phyloP scores from a whole-genome alignment of 2,113 vertebrate species.

The Heloderma charlesbogerti region DNA sequence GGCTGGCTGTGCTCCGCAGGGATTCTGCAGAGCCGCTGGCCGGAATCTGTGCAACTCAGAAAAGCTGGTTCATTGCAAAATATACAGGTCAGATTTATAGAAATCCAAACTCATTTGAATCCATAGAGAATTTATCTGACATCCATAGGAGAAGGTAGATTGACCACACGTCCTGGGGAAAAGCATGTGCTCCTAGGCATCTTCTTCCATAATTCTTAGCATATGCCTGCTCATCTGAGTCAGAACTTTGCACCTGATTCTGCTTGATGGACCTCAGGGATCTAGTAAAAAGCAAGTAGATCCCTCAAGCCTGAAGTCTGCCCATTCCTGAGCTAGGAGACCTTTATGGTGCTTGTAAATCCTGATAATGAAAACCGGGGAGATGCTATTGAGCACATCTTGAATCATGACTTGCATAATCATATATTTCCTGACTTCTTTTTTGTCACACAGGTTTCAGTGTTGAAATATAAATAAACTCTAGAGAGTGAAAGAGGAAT shows the following conservation, averaged over 20 bases:
- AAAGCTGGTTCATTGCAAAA: too few relatives aligned
- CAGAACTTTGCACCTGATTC: neutral
- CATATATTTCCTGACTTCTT: constrained; percentile 50
- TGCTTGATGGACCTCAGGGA: neutral
- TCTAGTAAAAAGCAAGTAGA: neutral
- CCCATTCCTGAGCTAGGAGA: constrained; percentile 32
- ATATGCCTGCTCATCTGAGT: too few relatives aligned
- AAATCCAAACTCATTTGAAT: too few relatives aligned
- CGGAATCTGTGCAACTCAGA: too few relatives aligned
- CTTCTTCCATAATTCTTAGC: too few relatives aligned
- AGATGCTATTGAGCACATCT: constrained; percentile 59
- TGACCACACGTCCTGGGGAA: neutral
- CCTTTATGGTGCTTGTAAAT: constrained; percentile 55
- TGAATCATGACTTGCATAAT: constrained; percentile 58
- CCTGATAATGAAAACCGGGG: constrained; percentile 62
- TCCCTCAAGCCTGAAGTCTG: neutral
- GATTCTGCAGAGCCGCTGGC: too few relatives aligned
- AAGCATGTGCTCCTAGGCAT: neutral
- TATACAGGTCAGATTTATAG: too few relatives aligned
- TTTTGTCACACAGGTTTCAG: constrained; percentile 43
- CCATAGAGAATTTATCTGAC: too few relatives aligned
- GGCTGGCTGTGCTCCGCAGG: too few relatives aligned
- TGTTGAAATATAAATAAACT: constrained; percentile 42
- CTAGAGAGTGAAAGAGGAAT: constrained; percentile 34
- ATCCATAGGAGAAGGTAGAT: neutral